These are phyloP conservation scores for Graphium colonna DNA, from an alignment of 2,888 invertebrate genomes.

Conservation along the genomic window DNA sequence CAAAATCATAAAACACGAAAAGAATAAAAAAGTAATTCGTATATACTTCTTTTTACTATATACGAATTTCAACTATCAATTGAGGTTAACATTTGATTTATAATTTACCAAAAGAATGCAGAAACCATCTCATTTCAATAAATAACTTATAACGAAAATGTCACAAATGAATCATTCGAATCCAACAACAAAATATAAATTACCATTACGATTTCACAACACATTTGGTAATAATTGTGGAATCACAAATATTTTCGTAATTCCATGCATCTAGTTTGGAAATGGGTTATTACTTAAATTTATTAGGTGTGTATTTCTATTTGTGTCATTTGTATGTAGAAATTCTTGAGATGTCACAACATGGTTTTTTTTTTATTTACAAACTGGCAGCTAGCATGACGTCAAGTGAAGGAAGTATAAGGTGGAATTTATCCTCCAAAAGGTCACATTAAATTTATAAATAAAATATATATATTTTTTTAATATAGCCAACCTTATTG, in stretches of 20 bases:
- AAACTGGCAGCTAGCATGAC: too few species aligned
- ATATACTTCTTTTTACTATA: too few species aligned
- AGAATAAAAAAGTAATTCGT: too few species aligned
- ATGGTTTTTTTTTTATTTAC: too few species aligned
- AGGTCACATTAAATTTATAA: too few species aligned
- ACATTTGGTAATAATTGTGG: conserved; percentile 6
- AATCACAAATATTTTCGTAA: conserved; percentile 16
- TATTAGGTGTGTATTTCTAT: conserved; percentile 5
- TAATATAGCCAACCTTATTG: too few species aligned
- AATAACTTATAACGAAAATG: background rate
- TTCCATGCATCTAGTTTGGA: conserved; percentile 8
- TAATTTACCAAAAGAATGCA: conserved; percentile 5
- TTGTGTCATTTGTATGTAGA: conserved; percentile 3
- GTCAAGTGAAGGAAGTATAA: too few species aligned
- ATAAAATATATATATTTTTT: too few species aligned
- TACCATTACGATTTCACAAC: background rate
- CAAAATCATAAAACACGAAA: too few species aligned
- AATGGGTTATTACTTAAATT: conserved; percentile 9
- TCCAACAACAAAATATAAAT: background rate
- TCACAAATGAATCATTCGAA: background rate
- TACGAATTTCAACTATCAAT: too few species aligned
- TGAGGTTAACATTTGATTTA: too few species aligned
- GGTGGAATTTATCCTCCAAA: too few species aligned
- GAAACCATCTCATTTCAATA: conserved; percentile 10
- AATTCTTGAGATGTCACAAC: background rate